These are phyloP conservation scores for Spizella passerina DNA, from an alignment of 2,797 vertebrate genomes.

Conservation along the genomic window DNA sequence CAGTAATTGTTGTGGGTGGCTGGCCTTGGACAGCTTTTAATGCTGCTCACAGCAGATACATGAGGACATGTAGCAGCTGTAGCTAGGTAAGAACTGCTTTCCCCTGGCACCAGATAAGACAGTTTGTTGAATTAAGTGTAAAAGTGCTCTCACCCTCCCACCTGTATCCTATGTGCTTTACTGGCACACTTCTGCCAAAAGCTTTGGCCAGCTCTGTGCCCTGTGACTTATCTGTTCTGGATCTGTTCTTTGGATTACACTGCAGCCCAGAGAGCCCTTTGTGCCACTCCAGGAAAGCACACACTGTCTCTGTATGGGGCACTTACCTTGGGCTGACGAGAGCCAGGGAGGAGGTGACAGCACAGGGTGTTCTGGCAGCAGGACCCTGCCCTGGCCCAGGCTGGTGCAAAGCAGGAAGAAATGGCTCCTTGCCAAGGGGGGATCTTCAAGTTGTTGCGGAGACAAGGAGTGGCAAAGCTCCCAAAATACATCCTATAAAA, in stretches of 20 bases:
- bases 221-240: neutral
- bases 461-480: neutral
- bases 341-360: neutral
- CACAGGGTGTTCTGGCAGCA: neutral
- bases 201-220: neutral
- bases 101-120: conserved; percentile 11
- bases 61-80: neutral
- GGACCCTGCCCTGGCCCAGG: rapidly evolving
- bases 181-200: neutral
- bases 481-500: neutral
- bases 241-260: neutral
- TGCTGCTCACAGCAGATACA: neutral
- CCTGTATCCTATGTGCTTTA: neutral
- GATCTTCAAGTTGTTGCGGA: neutral
- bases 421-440: neutral
- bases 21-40: neutral
- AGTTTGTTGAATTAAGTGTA: neutral
- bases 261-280: neutral
- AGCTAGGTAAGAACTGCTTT: neutral
- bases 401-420: neutral
- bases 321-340: neutral
- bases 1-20: neutral
- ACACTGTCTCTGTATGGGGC: rapidly evolving
- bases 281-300: neutral
- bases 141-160: neutral